phyloP scores from a whole-genome alignment of 2,797 vertebrate species.

The Xenopus petersii region DNA sequence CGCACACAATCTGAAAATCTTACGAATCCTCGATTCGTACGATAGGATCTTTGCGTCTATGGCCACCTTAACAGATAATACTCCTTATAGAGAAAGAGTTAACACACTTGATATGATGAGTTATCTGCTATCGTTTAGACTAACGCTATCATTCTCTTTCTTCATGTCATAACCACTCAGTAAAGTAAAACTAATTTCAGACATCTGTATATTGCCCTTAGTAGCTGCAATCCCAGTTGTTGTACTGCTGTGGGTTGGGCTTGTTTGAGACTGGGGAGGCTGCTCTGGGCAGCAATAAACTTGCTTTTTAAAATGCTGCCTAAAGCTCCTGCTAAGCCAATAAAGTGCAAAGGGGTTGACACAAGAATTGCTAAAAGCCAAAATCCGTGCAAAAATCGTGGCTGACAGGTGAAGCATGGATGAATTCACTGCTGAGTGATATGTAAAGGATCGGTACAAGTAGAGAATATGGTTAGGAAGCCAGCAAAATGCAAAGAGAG shows the following conservation, averaged over 20 bases:
- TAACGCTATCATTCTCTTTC: slow-evolving; percentile 64
- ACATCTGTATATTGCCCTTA: slow-evolving; percentile 57
- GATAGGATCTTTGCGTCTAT: too few relatives aligned
- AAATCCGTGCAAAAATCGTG: slow-evolving; percentile 66
- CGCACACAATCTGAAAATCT: too few relatives aligned
- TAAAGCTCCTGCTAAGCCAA: slow-evolving; percentile 74
- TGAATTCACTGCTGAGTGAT: slow-evolving; percentile 58
- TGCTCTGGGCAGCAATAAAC: slow-evolving; percentile 62
- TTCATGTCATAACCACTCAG: slow-evolving; percentile 60
- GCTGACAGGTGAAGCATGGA: slow-evolving; percentile 65
- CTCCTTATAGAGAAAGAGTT: too few relatives aligned
- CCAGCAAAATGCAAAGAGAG: slow-evolving; percentile 75
- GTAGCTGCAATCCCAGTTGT: slow-evolving; percentile 56
- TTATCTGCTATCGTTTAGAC: not conserved
- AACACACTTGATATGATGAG: too few relatives aligned
- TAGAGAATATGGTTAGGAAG: slow-evolving; percentile 74
- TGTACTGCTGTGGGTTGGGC: slow-evolving; percentile 53
- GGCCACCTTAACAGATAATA: too few relatives aligned
- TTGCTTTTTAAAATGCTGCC: slow-evolving; percentile 73
- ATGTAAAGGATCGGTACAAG: slow-evolving; percentile 71
- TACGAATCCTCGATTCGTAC: too few relatives aligned
- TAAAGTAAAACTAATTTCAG: slow-evolving; percentile 68
- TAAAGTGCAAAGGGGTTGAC: slow-evolving; percentile 76
- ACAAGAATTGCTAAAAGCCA: slow-evolving; percentile 76
- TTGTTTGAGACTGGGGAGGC: slow-evolving; percentile 41